These are phyloP conservation scores for Brachymystax lenok DNA, from an alignment of 2,797 vertebrate species.

Conservation along the genomic window DNA sequence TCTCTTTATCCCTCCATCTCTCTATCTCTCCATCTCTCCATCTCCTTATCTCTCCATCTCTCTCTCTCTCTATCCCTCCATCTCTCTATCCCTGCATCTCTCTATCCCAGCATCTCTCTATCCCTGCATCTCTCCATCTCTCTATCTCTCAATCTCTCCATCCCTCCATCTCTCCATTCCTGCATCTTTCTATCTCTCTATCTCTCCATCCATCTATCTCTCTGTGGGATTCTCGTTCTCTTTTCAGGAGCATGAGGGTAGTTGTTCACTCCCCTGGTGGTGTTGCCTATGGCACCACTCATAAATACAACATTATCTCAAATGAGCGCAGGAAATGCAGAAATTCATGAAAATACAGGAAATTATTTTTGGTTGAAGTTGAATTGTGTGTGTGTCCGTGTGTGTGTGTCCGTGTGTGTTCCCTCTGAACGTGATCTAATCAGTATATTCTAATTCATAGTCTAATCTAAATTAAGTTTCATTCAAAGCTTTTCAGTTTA, in stretches of 20 bases:
- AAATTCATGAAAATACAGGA: too few species aligned
- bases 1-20: too few species aligned
- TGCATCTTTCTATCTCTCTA: not conserved
- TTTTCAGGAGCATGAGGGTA: not conserved
- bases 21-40: too few species aligned
- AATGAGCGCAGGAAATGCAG: too few species aligned
- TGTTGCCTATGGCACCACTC: not conserved
- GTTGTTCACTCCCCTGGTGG: not conserved
- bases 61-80: not conserved
- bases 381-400: too few species aligned
- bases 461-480: conserved; percentile 51
- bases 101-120: not conserved
- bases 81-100: not conserved
- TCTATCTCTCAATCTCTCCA: not conserved
- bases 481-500: conserved; percentile 34
- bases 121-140: not conserved
- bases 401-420: not conserved
- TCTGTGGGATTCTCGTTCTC: not conserved
- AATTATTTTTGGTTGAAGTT: too few species aligned
- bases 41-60: not conserved
- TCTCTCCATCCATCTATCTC: not conserved
- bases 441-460: conserved; percentile 35
- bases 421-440: conserved; percentile 46
- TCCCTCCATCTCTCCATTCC: not conserved
- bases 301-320: not conserved